phyloP scores from a whole-genome alignment of 2,113 vertebrate genomes.

The Nycticorax nycticorax region DNA sequence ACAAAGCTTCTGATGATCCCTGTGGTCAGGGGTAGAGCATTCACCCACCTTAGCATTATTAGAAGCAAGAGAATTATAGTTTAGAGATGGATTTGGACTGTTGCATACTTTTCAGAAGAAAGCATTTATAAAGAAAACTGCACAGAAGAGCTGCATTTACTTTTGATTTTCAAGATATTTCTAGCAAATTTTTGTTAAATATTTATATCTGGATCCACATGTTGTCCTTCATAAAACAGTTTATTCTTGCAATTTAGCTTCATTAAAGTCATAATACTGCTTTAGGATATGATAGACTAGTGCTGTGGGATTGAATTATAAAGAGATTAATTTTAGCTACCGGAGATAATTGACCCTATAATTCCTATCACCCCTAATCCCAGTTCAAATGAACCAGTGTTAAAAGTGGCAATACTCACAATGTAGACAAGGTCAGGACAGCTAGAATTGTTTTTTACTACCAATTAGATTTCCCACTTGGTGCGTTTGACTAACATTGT shows the following conservation, averaged over 20 bases:
- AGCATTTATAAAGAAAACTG: background rate
- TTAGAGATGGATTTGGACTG: background rate
- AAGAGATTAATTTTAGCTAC: constrained; percentile 57
- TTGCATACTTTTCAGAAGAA: background rate
- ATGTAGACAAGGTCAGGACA: constrained; percentile 49
- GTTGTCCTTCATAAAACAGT: constrained; percentile 39
- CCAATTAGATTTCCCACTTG: constrained; percentile 49
- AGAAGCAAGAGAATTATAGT: background rate
- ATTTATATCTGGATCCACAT: constrained; percentile 9
- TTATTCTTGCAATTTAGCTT: constrained; percentile 52
- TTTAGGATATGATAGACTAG: constrained; percentile 35
- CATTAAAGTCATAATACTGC: constrained; percentile 41
- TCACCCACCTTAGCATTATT: background rate
- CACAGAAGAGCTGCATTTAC: background rate
- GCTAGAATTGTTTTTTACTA: constrained; percentile 46
- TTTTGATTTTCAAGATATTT: constrained; percentile 6
- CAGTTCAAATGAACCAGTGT: constrained; percentile 48
- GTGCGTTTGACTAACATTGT: constrained; percentile 34
- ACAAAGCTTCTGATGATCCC: background rate
- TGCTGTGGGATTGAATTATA: constrained; percentile 51
- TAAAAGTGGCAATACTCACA: constrained; percentile 41
- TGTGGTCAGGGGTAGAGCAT: background rate
- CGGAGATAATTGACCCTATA: constrained; percentile 52
- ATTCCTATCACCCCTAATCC: constrained; percentile 56
- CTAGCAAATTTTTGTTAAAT: background rate